Evolutionary conservation across 2,888 invertebrate species (phyloP).

Genomic region (Leptopterna dolabrata): DNA sequence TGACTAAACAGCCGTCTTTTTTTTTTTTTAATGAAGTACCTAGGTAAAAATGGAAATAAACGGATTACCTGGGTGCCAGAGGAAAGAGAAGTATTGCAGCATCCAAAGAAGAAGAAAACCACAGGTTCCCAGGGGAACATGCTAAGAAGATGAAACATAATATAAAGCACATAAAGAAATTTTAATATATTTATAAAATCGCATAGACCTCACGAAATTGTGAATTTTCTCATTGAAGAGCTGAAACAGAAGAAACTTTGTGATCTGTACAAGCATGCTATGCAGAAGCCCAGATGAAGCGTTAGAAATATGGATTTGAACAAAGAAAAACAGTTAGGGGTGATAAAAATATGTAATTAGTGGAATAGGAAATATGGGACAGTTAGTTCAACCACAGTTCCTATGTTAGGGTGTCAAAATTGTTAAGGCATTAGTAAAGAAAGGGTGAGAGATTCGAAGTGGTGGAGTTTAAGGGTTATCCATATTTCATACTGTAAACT

Average conservation of each 20-base stretch:
- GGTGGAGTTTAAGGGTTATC: background rate
- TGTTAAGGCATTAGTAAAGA: constrained; percentile 24
- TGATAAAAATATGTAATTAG: background rate
- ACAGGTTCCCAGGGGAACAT: constrained; percentile 53
- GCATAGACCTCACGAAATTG: background rate
- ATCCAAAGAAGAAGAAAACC: constrained; percentile 53
- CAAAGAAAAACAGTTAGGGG: constrained; percentile 6
- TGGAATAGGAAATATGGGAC: constrained; percentile 55
- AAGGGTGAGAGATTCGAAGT: constrained; percentile 1
- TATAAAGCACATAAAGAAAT: constrained; percentile 33
- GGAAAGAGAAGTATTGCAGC: constrained; percentile 58
- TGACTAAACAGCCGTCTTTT: background rate
- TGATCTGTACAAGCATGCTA: constrained; percentile 48
- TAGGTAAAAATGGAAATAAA: constrained; percentile 24
- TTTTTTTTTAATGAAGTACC: constrained; percentile 23
- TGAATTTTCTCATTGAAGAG: constrained; percentile 19
- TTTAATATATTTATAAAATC: constrained; percentile 8
- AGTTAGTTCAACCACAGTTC: constrained; percentile 51
- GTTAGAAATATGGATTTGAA: constrained; percentile 53
- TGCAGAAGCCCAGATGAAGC: constrained; percentile 51
- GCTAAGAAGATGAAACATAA: constrained; percentile 54
- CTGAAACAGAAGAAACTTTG: constrained; percentile 47
- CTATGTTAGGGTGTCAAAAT: constrained; percentile 44
- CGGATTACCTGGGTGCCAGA: constrained; percentile 58
- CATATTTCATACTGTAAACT: constrained; percentile 48